Evolutionary conservation across 23 tunicate species (phyloP), one percentile per base, ranked within the genome.

Genomic region (Diplosoma virens): DNA sequence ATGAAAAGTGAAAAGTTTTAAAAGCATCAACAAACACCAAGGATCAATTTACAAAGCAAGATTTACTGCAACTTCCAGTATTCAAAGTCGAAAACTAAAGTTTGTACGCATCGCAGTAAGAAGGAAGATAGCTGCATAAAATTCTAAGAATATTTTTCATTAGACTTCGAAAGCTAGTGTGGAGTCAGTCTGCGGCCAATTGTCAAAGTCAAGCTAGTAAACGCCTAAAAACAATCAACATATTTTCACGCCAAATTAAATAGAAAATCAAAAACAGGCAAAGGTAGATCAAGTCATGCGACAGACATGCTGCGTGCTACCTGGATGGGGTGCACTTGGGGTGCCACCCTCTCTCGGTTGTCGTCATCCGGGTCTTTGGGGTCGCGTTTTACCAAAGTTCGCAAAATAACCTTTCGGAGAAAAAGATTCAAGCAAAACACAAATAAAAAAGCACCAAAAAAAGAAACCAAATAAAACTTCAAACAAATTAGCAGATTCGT

Each of bases 341-440:
- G 78, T 17, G 87, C 41, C 23, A 75, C 75, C 21, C 87, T 56
- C 41, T 74, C 75, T 31, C 45, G 67, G 67, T 59, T 17, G 33
- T 28, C 9, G 9, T 29, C 18, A 6, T 11, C 18, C n/a, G 35
- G 33, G 27, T 67, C 83, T 47, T 50, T 30, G 53, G 33, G 32
- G 32, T 28, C 27, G 34, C 60, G 46, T 58, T 89, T 89, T 24
- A 88, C 52, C 88, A 89, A 78, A 33, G 78, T 78, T 82, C 86
- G 87, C 59, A 89, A 86, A 77, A 89, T 89, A 37, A 82, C 96
- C 96, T 89, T 87, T 23, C 71, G 4, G 22, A 29, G 36, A 67
- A 63, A 77, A 60, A 76, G 46, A 47, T 4, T 29, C 75, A 63
- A 24, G 75, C 75, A 77, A 61, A 17, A 78, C 24, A 58, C 25